Percentiles rank a stretch among this genome's conserved stretches.
phyloP scores from a whole-genome alignment of 2,888 invertebrate species.

The Agriopis marginaria region DNA sequence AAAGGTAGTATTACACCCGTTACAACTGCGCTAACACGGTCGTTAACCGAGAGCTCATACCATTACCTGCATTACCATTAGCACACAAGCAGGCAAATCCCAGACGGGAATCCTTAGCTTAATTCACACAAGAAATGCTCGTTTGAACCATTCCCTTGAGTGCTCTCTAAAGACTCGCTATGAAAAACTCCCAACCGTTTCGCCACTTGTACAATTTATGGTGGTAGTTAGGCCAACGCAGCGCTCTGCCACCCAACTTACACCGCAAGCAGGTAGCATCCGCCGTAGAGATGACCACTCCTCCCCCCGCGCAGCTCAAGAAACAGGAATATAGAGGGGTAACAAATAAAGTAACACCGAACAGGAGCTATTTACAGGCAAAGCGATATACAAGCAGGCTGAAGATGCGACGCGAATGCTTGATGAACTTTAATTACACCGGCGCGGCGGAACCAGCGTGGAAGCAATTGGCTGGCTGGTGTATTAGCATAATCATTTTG shows the following conservation, averaged over 20 bases:
- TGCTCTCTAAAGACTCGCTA: slow-evolving; percentile 67
- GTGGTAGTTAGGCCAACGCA: slow-evolving; percentile 71
- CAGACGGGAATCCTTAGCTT: slow-evolving; percentile 58
- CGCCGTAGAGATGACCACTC: slow-evolving; percentile 48
- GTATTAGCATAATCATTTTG: slow-evolving; percentile 75
- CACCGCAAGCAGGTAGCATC: slow-evolving; percentile 63
- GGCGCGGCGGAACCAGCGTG: slow-evolving; percentile 58
- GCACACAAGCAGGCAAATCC: slow-evolving; percentile 55
- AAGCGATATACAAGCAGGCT: slow-evolving; percentile 63
- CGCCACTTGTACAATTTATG: slow-evolving; percentile 74
- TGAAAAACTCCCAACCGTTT: slow-evolving; percentile 68
- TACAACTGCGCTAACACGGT: slow-evolving; percentile 46
- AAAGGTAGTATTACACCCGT: slow-evolving; percentile 14
- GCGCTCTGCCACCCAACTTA: slow-evolving; percentile 57
- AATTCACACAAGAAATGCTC: slow-evolving; percentile 72
- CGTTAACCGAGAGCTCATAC: slow-evolving; percentile 48
- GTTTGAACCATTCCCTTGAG: slow-evolving; percentile 65
- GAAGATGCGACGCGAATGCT: slow-evolving; percentile 67
- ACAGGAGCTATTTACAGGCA: slow-evolving; percentile 53
- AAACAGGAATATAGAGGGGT: slow-evolving; percentile 48
- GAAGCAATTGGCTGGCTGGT: slow-evolving; percentile 70
- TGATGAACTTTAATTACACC: slow-evolving; percentile 75
- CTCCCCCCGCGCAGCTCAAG: slow-evolving; percentile 41
- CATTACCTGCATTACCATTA: slow-evolving; percentile 59
- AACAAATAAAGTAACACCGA: slow-evolving; percentile 53